Evolutionary conservation across 2,888 invertebrate species (phyloP).

Genomic region (Tethea ocularis): DNA sequence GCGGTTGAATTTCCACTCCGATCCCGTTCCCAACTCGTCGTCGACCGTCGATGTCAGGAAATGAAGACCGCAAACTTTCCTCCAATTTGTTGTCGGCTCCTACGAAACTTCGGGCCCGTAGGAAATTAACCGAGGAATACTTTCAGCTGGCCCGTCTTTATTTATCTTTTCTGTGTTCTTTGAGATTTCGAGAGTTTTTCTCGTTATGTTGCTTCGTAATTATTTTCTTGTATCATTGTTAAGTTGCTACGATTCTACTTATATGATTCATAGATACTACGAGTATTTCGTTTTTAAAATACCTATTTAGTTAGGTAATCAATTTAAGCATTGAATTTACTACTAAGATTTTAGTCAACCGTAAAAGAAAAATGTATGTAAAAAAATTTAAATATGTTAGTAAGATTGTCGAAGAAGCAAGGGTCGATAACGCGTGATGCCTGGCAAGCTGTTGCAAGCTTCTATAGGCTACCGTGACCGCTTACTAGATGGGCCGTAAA

Average conservation of each 20-base stretch:
- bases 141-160: conserved; percentile 41
- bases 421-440: too few relatives aligned
- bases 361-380: too few relatives aligned
- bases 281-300: too few relatives aligned
- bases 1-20: background rate
- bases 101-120: conserved; percentile 37
- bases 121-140: conserved; percentile 48
- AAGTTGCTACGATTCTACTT: background rate
- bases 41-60: conserved; percentile 50
- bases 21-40: conserved; percentile 24
- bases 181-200: conserved; percentile 17
- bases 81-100: conserved; percentile 40
- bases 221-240: background rate
- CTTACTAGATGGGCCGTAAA: too few relatives aligned
- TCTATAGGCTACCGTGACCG: too few relatives aligned
- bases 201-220: conserved; percentile 7
- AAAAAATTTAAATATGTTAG: too few relatives aligned
- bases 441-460: too few relatives aligned
- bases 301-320: too few relatives aligned
- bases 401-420: too few relatives aligned
- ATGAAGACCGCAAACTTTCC: conserved; percentile 68
- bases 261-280: background rate
- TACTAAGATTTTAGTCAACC: too few relatives aligned
- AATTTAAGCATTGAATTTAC: too few relatives aligned
- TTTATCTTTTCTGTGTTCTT: conserved; percentile 32